Conservation (phyloP, 2,113 vertebrate genomes). For the Misgurnus anguillicaudatus region DNA sequence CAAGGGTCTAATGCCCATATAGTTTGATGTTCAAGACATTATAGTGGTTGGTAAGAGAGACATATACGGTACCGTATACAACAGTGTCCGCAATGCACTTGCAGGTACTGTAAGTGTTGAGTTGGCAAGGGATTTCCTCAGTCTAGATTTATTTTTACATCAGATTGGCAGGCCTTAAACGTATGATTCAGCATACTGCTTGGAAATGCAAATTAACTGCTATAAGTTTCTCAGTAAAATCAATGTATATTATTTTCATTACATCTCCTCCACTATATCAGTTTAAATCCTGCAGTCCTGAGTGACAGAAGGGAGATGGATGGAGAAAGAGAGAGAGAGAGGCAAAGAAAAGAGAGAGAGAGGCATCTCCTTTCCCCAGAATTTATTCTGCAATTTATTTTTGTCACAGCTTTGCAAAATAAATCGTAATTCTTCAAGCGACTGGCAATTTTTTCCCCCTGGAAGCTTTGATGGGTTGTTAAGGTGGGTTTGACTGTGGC, state of each 20-base stretch:
- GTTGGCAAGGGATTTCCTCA: neutral
- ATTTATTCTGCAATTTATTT: constrained; percentile 45
- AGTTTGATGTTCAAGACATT: constrained; percentile 24
- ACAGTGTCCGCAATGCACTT: neutral
- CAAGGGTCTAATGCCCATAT: neutral
- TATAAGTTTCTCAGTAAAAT: constrained; percentile 49
- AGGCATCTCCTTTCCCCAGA: constrained; percentile 18
- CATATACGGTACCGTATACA: neutral
- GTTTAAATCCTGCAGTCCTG: constrained; percentile 41
- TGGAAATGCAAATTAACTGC: constrained; percentile 45
- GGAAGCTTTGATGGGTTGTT: constrained; percentile 50
- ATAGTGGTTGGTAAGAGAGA: neutral
- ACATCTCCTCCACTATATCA: constrained; percentile 47
- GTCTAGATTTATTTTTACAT: neutral
- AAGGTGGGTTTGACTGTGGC: constrained; percentile 45
- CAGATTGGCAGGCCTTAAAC: constrained; percentile 9
- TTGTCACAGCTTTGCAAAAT: constrained; percentile 40
- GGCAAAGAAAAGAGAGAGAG: neutral
- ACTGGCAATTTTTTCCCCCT: constrained; percentile 25
- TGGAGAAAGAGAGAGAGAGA: constrained; percentile 52
- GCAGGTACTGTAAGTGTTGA: neutral
- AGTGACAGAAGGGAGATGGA: constrained; percentile 54
- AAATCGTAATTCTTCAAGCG: constrained; percentile 45
- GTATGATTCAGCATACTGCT: constrained; percentile 46
- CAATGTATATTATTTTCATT: constrained; percentile 56